A percentile compares a stretch with the other conserved stretches of the same genome.
Conservation (phyloP, 2,797 vertebrate genomes). For the Gymnodraco acuticeps region DNA sequence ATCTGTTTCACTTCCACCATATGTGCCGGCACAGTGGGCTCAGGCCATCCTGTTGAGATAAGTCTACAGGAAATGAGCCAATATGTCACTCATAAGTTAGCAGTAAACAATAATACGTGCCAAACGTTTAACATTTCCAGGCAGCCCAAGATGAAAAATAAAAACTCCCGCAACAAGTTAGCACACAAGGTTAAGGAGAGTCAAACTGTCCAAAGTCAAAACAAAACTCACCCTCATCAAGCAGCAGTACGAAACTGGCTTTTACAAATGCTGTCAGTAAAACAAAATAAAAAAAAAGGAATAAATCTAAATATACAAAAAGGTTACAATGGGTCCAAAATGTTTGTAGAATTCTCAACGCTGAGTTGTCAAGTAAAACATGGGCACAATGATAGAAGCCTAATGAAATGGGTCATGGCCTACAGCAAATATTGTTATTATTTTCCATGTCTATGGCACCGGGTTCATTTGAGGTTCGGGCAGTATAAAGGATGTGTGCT, state of each 20-base stretch:
- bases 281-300: not conserved
- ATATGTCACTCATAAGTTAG: slow-evolving; percentile 19
- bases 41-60: slow-evolving; percentile 55
- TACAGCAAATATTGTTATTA: not conserved
- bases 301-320: not conserved
- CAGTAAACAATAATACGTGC: not conserved
- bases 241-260: not conserved
- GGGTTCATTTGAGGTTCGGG: not conserved
- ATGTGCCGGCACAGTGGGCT: not conserved
- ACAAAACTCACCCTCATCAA: not conserved
- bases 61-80: slow-evolving; percentile 66
- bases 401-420: not conserved
- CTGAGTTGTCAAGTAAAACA: not conserved
- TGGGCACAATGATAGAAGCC: not conserved
- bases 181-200: not conserved
- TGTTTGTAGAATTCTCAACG: not conserved
- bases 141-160: not conserved
- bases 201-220: not conserved
- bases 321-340: not conserved
- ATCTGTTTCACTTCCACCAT: slow-evolving; percentile 36
- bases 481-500: not conserved
- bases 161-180: not conserved
- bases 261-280: not conserved
- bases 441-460: not conserved
- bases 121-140: not conserved